Conservation (phyloP, 53 echinoderm and acorn worm genomes). For the Crossaster papposus region DNA sequence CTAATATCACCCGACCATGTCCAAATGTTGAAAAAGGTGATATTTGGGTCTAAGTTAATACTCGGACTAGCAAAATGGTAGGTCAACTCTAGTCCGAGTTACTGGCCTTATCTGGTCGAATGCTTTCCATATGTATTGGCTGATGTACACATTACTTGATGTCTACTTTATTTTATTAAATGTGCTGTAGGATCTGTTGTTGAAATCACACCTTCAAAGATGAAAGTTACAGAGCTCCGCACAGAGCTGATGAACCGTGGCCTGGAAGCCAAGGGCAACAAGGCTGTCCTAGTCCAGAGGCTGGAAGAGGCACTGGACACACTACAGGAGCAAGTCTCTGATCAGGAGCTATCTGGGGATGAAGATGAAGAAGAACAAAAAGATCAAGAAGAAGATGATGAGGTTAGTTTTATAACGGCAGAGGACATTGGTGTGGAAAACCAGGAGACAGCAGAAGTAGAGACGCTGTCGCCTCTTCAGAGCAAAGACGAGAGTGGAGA, state of each 20-base stretch:
- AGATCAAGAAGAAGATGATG: background rate
- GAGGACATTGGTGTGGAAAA: background rate
- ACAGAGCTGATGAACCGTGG: constrained; percentile 38
- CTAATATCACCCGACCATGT: no score
- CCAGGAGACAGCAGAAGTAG: background rate
- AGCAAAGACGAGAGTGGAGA: background rate
- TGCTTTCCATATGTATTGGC: no score
- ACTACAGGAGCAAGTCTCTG: background rate
- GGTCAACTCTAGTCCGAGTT: no score
- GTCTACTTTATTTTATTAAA: no score
- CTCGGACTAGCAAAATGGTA: no score
- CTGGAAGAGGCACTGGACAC: constrained; percentile 46
- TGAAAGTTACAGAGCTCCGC: constrained; percentile 59
- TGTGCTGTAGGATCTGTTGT: background rate
- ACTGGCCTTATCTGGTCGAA: no score
- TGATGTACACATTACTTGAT: no score
- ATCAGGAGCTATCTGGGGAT: background rate
- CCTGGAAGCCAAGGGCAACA: constrained; percentile 54
- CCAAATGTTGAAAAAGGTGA: no score
- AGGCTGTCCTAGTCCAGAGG: constrained; percentile 45
- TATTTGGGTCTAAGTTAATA: no score
- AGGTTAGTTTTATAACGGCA: background rate
- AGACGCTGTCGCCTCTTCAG: background rate
- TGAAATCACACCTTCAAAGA: constrained; percentile 51
- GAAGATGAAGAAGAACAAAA: background rate